These are phyloP conservation scores for Leptocoma aspasia DNA, from an alignment of 2,113 vertebrate species.

Conservation along the genomic window DNA sequence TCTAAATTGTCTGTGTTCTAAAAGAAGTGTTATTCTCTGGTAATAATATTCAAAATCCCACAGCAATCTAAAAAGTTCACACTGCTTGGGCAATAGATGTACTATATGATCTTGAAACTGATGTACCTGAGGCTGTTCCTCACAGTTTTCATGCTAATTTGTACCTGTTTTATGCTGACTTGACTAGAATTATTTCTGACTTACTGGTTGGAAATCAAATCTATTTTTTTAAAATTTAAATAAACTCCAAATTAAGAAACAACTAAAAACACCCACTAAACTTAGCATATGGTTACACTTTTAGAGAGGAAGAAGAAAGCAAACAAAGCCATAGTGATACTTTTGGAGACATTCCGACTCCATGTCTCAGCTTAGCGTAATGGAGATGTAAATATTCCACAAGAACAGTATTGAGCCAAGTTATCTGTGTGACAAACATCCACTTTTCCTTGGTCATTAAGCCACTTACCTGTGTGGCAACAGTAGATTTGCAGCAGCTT, in stretches of 20 bases:
- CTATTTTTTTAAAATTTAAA: background rate
- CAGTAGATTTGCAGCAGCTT: background rate
- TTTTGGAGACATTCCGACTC: background rate
- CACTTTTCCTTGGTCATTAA: background rate
- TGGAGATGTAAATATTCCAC: background rate
- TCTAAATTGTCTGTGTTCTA: background rate
- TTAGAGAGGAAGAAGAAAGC: background rate
- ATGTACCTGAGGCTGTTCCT: background rate
- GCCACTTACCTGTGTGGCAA: background rate
- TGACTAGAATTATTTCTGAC: background rate
- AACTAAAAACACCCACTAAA: constrained; percentile 10
- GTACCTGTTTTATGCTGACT: background rate
- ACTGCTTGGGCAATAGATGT: background rate
- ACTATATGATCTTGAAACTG: background rate
- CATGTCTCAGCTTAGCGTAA: background rate
- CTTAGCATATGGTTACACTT: background rate
- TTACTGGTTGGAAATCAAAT: background rate
- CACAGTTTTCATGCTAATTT: background rate
- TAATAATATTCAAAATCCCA: background rate
- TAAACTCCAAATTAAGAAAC: constrained; percentile 4
- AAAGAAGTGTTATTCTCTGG: background rate
- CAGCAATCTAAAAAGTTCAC: background rate
- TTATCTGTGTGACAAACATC: background rate
- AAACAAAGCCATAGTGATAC: constrained; percentile 21
- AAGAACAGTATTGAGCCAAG: background rate